Percentiles rank a stretch among this genome's conserved stretches.
Evolutionary conservation across 2,797 vertebrate genomes (phyloP).

Genomic region (Arnoldichthys spilopterus): DNA sequence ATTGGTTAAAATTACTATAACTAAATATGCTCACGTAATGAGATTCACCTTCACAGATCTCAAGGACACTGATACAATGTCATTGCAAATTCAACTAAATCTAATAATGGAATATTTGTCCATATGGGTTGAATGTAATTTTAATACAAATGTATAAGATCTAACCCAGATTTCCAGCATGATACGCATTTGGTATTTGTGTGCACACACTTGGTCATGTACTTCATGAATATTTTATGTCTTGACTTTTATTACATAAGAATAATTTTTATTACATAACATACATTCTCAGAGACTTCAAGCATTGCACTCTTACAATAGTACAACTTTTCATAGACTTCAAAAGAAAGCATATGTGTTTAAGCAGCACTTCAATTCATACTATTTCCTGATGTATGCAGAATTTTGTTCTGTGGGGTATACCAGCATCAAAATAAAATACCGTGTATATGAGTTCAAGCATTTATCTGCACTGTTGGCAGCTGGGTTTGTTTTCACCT

Average conservation of each 20-base stretch:
- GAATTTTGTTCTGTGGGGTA: not conserved
- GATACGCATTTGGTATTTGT: not conserved
- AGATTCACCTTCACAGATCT: too few species aligned
- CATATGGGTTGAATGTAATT: not conserved
- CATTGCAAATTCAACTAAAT: not conserved
- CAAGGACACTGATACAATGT: too few species aligned
- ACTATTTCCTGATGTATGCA: not conserved
- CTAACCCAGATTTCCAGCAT: not conserved
- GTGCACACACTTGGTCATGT: not conserved
- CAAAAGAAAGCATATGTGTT: not conserved
- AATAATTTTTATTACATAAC: conserved; percentile 18
- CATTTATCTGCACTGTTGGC: not conserved
- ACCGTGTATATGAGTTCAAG: not conserved
- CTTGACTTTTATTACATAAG: too few species aligned
- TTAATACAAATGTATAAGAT: not conserved
- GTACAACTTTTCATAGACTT: not conserved
- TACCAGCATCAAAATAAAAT: not conserved
- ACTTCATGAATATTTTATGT: not conserved
- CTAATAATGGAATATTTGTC: not conserved
- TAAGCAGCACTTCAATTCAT: not conserved
- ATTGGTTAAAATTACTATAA: not conserved
- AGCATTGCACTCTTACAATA: not conserved
- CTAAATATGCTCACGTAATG: not conserved
- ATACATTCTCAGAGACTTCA: not conserved
- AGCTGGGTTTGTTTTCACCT: conserved; percentile 11